Evolutionary conservation across 2,888 invertebrate species (phyloP).

Genomic region (Rhaphigaster nebulosa): DNA sequence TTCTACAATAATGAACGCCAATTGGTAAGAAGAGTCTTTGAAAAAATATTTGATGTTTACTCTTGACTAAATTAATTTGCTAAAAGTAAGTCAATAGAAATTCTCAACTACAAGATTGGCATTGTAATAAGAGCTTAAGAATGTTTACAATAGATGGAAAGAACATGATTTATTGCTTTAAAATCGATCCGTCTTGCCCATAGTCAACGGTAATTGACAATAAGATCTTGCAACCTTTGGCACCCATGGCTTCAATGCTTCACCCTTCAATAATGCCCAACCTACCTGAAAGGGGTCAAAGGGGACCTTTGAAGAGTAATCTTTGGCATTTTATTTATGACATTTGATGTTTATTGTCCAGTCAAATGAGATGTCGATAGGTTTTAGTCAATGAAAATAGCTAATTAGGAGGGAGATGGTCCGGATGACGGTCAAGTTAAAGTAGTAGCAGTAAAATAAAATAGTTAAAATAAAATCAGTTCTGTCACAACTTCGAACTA

Average conservation of each 20-base stretch:
- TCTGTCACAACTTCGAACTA: too few relatives aligned
- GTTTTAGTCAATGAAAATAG: background rate
- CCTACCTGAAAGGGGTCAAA: background rate
- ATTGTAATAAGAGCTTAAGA: background rate
- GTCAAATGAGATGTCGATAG: background rate
- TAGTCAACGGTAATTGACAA: background rate
- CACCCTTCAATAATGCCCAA: background rate
- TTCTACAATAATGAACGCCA: too few relatives aligned
- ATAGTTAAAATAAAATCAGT: too few relatives aligned
- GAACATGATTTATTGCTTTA: background rate
- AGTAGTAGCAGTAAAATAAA: too few relatives aligned
- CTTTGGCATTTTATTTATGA: slow-evolving; percentile 1
- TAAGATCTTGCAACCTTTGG: background rate
- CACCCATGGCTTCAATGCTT: background rate
- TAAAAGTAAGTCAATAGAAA: background rate
- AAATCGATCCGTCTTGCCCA: background rate
- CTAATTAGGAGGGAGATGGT: too few relatives aligned
- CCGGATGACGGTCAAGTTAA: too few relatives aligned
- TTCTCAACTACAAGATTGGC: background rate
- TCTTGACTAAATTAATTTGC: background rate
- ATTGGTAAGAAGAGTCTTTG: background rate
- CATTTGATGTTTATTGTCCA: background rate
- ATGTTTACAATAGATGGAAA: background rate
- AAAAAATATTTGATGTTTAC: background rate
- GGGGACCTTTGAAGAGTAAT: background rate